Conservation (phyloP, 2,888 invertebrate species). For the Helleia helle region DNA sequence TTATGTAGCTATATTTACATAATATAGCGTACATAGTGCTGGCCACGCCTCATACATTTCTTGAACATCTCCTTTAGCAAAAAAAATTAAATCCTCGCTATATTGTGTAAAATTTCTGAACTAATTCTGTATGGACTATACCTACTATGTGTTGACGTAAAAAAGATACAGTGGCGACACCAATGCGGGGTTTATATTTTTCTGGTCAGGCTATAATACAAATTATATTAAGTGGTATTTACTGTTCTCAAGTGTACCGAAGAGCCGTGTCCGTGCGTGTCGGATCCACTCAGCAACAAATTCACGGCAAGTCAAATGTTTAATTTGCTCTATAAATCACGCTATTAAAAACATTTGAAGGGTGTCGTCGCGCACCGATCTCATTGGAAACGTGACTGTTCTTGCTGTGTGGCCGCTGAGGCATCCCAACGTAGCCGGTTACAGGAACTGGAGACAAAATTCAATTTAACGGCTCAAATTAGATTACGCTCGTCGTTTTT, state of each 20-base stretch:
- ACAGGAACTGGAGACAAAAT: slow-evolving; percentile 4
- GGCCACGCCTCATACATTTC: too few relatives aligned
- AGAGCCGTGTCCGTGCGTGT: slow-evolving; percentile 56
- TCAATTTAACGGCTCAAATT: slow-evolving; percentile 8
- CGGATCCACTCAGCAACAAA: slow-evolving; percentile 68
- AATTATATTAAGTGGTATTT: too few relatives aligned
- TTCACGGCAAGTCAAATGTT: slow-evolving; percentile 74
- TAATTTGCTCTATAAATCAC: slow-evolving; percentile 74
- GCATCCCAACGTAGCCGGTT: not conserved
- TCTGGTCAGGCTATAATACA: too few relatives aligned
- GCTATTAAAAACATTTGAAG: slow-evolving; percentile 72
- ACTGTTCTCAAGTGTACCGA: slow-evolving; percentile 17
- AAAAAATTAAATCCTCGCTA: too few relatives aligned
- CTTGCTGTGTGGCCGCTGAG: slow-evolving; percentile 62
- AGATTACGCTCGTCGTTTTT: slow-evolving; percentile 2
- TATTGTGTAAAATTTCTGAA: too few relatives aligned
- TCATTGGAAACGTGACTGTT: slow-evolving; percentile 65
- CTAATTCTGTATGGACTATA: too few relatives aligned
- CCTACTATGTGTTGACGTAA: too few relatives aligned
- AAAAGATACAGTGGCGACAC: too few relatives aligned
- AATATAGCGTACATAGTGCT: too few relatives aligned
- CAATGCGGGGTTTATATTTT: too few relatives aligned
- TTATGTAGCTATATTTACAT: too few relatives aligned
- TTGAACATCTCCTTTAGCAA: too few relatives aligned
- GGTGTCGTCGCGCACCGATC: slow-evolving; percentile 67